These are phyloP conservation scores for Desmodus rotundus DNA, from an alignment of 2,113 vertebrate genomes.

Conservation along the genomic window DNA sequence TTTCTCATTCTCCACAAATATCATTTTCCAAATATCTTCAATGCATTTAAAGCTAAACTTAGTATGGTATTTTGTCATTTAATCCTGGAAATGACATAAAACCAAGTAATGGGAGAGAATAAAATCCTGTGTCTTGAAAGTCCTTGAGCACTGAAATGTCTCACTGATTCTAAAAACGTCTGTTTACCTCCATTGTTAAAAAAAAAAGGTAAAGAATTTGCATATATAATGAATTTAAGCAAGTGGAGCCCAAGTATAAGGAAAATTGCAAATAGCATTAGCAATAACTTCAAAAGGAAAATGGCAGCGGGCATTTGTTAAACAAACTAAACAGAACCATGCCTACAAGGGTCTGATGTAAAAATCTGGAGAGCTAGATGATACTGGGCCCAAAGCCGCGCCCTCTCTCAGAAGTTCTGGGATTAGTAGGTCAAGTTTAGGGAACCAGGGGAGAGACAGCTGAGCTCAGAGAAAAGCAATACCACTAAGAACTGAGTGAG, in stretches of 20 bases:
- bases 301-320: background rate
- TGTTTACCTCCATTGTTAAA: background rate
- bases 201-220: background rate
- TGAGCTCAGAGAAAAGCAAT: background rate
- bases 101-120: background rate
- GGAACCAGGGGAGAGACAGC: background rate
- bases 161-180: background rate
- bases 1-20: background rate
- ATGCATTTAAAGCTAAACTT: background rate
- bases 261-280: background rate
- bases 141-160: background rate
- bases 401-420: background rate
- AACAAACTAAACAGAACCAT: background rate
- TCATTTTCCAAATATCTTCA: background rate
- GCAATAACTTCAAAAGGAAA: background rate
- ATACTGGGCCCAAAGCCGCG: too few species aligned
- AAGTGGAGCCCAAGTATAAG: background rate
- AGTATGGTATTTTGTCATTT: background rate
- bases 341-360: too few species aligned
- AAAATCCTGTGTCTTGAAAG: background rate
- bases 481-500: background rate
- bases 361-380: too few species aligned
- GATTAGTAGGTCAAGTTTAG: background rate
- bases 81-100: background rate
- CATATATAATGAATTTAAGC: background rate